A percentile compares a stretch with the other conserved stretches of the same genome.
Evolutionary conservation across 2,888 invertebrate species (phyloP).

Genomic region (Scaptomyza caliginosa): DNA sequence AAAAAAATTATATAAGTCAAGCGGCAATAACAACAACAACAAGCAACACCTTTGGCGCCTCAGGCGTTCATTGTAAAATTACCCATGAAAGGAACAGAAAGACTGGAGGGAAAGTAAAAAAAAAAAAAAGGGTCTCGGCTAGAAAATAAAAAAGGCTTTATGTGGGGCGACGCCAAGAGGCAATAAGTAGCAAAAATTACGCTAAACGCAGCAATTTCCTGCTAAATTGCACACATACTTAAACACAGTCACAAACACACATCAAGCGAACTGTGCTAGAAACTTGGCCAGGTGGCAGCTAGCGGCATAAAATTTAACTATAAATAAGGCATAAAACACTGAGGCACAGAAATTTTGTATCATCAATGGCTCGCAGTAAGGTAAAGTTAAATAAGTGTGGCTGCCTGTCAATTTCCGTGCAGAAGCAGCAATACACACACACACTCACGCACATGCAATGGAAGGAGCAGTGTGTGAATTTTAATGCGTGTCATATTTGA

Average conservation of each 20-base stretch:
- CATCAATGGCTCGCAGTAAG: conserved; percentile 23
- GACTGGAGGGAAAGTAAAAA: not conserved
- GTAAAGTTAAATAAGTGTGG: conserved; percentile 4
- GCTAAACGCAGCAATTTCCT: conserved; percentile 78
- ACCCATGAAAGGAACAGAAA: conserved; percentile 18
- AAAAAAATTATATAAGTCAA: conserved; percentile 10
- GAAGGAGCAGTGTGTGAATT: conserved; percentile 51
- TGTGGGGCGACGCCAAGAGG: conserved; percentile 52
- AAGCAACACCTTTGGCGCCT: conserved; percentile 51
- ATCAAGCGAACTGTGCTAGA: conserved; percentile 13
- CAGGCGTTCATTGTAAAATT: conserved; percentile 64
- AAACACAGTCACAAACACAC: conserved; percentile 15
- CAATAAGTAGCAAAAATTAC: conserved; percentile 80
- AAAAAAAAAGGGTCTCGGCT: conserved; percentile 43
- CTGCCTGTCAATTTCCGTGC: conserved; percentile 55
- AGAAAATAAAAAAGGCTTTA: conserved; percentile 43
- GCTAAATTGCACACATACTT: conserved; percentile 58
- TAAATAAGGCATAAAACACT: conserved; percentile 58
- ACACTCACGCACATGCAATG: not conserved
- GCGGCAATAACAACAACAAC: conserved; percentile 24
- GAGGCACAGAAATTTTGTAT: conserved; percentile 52
- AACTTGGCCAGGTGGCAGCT: conserved; percentile 32
- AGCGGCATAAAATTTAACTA: conserved; percentile 57
- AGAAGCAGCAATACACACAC: conserved; percentile 15
- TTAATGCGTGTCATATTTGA: conserved; percentile 80